Evolutionary conservation across 2,797 vertebrate genomes (phyloP), one percentile per base, ranked within the genome.

Genomic region (Buphagus erythrorhynchus): DNA sequence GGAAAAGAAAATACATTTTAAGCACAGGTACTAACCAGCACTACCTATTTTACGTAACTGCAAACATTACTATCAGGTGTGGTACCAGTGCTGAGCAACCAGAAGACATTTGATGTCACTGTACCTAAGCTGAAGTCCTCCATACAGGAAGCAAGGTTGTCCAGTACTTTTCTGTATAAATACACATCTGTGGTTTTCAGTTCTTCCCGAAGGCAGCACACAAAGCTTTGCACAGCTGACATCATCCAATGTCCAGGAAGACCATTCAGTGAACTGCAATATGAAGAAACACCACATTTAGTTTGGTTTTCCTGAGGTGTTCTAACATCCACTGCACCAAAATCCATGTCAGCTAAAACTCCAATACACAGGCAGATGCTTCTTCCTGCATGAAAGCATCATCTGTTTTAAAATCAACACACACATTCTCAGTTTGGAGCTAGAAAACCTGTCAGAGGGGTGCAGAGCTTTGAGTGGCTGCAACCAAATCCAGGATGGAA

Each of bases 111-210:
- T 3, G 3, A 7, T 36, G 11, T 6, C 28, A 46, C 88, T 87
- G 81, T 97, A 99, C 99, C 99, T 19, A 99, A 87, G 48, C 91
- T 95, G 90, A 99, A 99, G 69, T 98, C 97, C 71, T 99, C 99
- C 97, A 99, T 95, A 94, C 98, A 99, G 43, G 98, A 98, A 91
- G 98, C 92, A 95, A 99, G 95, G 76, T 98, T 98, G 91, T 99
- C 99, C 25, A 99, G 97, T 14, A 98, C 96, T 95, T 97, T 98
- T 19, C 98, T 96, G 52, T 98, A 98, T 54, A 95, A 94, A 63
- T 98, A 97, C 10, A 98, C 18, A 4, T 97, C 94, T 14, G 94
- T 63, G 43, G 88, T 97, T 94, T 97, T 98, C 91, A 99, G 95
- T 67, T 98, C 98, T 77, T 98, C 95, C 46, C 88, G 98, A 96